Base-by-base conservation (phyloP, 2,888 invertebrate genomes). In the Yponomeuta evonymella region DNA sequence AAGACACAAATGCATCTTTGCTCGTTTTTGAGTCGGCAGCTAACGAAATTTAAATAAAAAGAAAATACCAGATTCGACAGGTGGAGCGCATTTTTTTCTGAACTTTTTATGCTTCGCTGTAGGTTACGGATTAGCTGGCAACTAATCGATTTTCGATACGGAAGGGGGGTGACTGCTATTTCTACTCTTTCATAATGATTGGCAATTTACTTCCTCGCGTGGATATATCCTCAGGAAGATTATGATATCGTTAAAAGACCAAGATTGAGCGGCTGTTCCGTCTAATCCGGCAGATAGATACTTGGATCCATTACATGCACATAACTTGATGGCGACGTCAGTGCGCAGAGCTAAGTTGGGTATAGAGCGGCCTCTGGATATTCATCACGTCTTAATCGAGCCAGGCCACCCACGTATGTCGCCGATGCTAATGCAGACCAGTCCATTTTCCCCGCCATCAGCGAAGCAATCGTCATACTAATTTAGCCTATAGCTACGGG, bases 21-120 rank as follows among this genome's bases (percentile, higher is more conserved):
- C 81, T 90, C 84, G 84, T 91, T 91, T 92, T 89, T 87, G 87
- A 84, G 80, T 87, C 84, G 85, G 86, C 83, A 85, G 81, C 82
- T 85, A 85, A 87, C 67, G 86, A 90, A 89, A 92, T 92, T 91
- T 90, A 90, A 92, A 92, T 91, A 88, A 90, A 90, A 91, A 87
- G 88, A 84, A 90, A 89, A 90, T 91, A 92, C 91, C 91, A 90
- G 90, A 90, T 91, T 86, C 90, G 92, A 91, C 91, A 92, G 92
- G 92, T 92, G 92, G 84, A 87, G 83, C 75, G 48, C 8, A 78
- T 81, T 83, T 79, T 43, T 81, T 82, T 85, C 79, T 82, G 84
- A 76, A 80, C 83, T 84, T 80, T 89, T 90, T 89, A 89, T 79
- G 76, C 92, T 83, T 87, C 85, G 92, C 90, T 90, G 92, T 90